Evolutionary conservation across 2,797 vertebrate genomes (phyloP), one percentile per base, ranked within the genome.

Genomic region (Sebastes cheni): DNA sequence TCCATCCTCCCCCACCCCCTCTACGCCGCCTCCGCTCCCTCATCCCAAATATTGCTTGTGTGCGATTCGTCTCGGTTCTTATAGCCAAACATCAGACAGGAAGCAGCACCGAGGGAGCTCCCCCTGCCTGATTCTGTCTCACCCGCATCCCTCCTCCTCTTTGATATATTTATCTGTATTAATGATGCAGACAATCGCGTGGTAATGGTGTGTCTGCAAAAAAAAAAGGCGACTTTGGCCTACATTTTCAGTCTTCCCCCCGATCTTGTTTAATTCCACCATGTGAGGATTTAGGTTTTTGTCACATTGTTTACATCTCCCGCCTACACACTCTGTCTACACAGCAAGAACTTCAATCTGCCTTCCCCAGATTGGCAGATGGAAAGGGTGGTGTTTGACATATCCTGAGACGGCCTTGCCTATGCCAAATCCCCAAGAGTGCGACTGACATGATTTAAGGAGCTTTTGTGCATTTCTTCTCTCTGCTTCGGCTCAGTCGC

Each of bases 401-500:
- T 77, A 87, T 92, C 82, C 79, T 83, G 84, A 85, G 82, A 82
- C 76, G 46, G 75, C 81, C 75, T 76, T 39, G 88, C 76, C 83
- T 71, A 1, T 74, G 82, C 90, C 86, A 88, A 91, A 91, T 86
- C 92, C 92, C 90, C 77, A 64, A 82, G 87, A 89, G 91, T 90
- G 91, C 88, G 86, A 86, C 93, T 89, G 91, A 90, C 89, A 67
- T 84, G 84, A 92, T 92, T 89, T 92, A 89, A 93, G 88, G 86
- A 91, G 91, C 91, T 89, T 91, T 91, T 88, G 88, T 86, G 85
- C 85, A 54, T 90, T 89, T 90, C 78, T 81, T 71, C 50, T 68
- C 82, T 80, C 67, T 22, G 67, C 86, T 79, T 76, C 50, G 68
- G 78, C 86, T 74, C 69, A 86, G 82, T 83, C 34, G 82, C 88